These are phyloP conservation scores for Telmatherina bonti DNA, from an alignment of 2,797 vertebrate species.

Conservation along the genomic window DNA sequence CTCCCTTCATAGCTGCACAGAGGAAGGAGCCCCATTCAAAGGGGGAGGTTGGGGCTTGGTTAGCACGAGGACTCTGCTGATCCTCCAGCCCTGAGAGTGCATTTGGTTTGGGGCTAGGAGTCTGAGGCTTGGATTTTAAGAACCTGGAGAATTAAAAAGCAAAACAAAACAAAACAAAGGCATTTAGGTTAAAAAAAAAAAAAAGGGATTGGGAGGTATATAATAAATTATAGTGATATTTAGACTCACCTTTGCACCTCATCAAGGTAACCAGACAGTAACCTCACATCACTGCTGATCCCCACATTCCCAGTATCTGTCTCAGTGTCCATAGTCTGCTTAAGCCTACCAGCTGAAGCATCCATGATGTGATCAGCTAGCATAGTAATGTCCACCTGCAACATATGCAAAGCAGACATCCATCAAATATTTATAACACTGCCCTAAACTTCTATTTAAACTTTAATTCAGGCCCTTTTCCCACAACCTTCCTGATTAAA, in stretches of 20 bases:
- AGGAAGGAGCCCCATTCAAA: conserved; percentile 95
- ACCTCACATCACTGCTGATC: conserved; percentile 91
- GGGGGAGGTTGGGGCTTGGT: conserved; percentile 88
- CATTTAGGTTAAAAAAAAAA: background rate
- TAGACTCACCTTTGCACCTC: conserved; percentile 89
- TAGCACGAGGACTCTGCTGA: conserved; percentile 88
- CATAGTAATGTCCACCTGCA: conserved; percentile 94
- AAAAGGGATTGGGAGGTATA: background rate
- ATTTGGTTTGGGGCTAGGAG: conserved; percentile 89
- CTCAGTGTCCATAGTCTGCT: conserved; percentile 87
- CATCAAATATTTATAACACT: conserved; percentile 6
- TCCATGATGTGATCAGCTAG: conserved; percentile 97
- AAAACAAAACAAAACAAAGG: background rate
- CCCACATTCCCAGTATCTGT: conserved; percentile 79
- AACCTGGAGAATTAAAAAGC: conserved; percentile 78
- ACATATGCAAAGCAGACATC: conserved; percentile 23
- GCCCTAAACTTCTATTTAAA: too few relatives aligned
- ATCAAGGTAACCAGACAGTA: conserved; percentile 95
- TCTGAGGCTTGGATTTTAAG: conserved; percentile 88
- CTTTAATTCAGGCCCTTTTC: too few relatives aligned
- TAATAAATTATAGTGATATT: background rate
- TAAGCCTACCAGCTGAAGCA: conserved; percentile 91
- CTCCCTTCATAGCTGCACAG: conserved; percentile 92
- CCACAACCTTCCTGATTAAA: background rate
- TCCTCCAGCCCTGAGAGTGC: conserved; percentile 89